A percentile compares a stretch with the other conserved stretches of the same genome.
These are phyloP conservation scores for Acanthurus leucopareius DNA, from an alignment of 2,797 vertebrate species.

Conservation along the genomic window DNA sequence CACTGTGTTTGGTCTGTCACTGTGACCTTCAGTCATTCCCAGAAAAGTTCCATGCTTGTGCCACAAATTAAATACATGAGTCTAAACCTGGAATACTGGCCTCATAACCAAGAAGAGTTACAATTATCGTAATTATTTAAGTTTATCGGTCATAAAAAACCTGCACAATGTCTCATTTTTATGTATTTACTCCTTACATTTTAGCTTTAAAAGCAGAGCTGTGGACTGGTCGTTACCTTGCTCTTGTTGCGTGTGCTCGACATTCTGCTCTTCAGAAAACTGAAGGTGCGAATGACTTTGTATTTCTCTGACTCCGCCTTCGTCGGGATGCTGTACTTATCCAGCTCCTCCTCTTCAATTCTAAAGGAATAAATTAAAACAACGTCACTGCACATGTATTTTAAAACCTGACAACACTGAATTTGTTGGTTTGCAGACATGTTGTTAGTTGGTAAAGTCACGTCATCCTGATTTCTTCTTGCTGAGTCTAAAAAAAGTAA, in stretches of 20 bases:
- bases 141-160: too few relatives aligned
- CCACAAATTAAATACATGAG: conserved; percentile 2
- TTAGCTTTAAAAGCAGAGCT: neutral
- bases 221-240: conserved; percentile 76
- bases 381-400: neutral
- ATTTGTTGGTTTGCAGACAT: neutral
- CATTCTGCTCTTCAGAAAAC: conserved; percentile 96
- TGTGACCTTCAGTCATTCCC: conserved; percentile 67
- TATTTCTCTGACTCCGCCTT: conserved; percentile 94
- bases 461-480: neutral
- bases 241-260: conserved; percentile 94
- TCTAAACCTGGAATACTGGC: neutral
- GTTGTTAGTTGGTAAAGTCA: conserved; percentile 14
- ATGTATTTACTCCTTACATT: neutral
- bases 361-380: conserved; percentile 68
- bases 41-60: conserved; percentile 69
- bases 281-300: conserved; percentile 96
- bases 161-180: neutral
- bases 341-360: conserved; percentile 93
- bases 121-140: neutral
- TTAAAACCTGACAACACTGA: neutral
- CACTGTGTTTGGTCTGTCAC: conserved; percentile 63
- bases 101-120: neutral
- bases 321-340: conserved; percentile 88
- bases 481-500: conserved; percentile 8